These are phyloP conservation scores for Ditula angustiorana DNA, from an alignment of 2,888 invertebrate species.

Conservation along the genomic window DNA sequence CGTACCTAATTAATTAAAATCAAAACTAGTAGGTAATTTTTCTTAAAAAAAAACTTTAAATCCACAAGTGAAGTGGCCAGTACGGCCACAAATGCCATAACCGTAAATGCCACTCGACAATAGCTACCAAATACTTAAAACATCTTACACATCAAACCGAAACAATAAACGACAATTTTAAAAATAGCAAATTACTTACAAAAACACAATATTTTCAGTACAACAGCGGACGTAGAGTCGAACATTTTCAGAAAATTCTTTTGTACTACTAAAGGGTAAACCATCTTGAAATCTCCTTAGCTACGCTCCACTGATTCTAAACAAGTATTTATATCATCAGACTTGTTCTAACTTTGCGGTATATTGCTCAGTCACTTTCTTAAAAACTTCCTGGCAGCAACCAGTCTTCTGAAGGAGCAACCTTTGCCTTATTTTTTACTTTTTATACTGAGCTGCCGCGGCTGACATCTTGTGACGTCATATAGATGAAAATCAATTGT, in stretches of 20 bases:
- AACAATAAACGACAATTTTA: conserved; percentile 25
- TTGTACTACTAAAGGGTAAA: conserved; percentile 55
- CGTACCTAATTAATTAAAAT: background rate
- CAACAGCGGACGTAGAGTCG: conserved; percentile 56
- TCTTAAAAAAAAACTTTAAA: background rate
- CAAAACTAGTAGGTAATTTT: background rate
- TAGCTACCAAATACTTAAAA: background rate
- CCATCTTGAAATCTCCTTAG: conserved; percentile 67
- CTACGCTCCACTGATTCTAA: conserved; percentile 57
- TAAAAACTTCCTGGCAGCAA: conserved; percentile 13
- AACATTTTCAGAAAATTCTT: conserved; percentile 60
- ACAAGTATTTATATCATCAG: conserved; percentile 44
- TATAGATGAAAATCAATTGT: conserved; percentile 71
- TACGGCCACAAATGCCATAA: background rate
- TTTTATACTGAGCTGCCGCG: conserved; percentile 69
- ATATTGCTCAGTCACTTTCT: conserved; percentile 2
- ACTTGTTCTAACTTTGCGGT: background rate
- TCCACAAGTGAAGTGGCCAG: background rate
- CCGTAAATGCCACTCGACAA: background rate
- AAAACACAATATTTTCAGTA: conserved; percentile 71
- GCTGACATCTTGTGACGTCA: conserved; percentile 81
- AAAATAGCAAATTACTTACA: conserved; percentile 62
- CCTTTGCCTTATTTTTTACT: conserved; percentile 62
- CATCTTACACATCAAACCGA: too few relatives aligned
- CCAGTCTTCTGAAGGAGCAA: conserved; percentile 49